Evolutionary conservation across 2,888 invertebrate genomes (phyloP).

Genomic region (Corbicula japonica): DNA sequence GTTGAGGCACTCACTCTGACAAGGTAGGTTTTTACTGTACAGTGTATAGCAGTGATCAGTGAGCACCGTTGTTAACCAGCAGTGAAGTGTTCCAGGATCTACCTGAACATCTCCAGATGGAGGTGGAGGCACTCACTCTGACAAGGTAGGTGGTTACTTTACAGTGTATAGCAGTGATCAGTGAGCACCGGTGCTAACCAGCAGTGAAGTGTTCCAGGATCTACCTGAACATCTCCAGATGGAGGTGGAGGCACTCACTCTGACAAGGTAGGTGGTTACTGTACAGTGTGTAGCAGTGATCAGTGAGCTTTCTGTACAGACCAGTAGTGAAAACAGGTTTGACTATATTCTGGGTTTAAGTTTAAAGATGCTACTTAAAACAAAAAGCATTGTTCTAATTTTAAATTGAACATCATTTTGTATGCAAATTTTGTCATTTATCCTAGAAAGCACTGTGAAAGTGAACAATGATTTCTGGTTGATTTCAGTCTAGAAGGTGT

Average conservation of each 20-base stretch:
- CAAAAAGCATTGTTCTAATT: too few relatives aligned
- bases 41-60: too few relatives aligned
- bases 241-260: constrained; percentile 88
- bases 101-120: constrained; percentile 88
- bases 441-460: too few relatives aligned
- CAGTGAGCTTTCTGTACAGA: too few relatives aligned
- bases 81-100: constrained; percentile 89
- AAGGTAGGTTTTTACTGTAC: not conserved
- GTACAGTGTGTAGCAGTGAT: too few relatives aligned
- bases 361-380: too few relatives aligned
- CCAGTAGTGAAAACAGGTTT: too few relatives aligned
- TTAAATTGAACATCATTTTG: too few relatives aligned
- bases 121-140: constrained; percentile 88
- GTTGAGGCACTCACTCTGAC: constrained; percentile 87
- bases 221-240: constrained; percentile 89
- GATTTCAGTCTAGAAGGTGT: constrained; percentile 42
- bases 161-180: too few relatives aligned
- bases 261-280: constrained; percentile 64
- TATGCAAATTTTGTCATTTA: too few relatives aligned
- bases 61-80: constrained; percentile 88
- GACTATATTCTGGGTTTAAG: too few relatives aligned
- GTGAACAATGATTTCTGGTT: not conserved
- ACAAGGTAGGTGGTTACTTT: not conserved
- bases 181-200: constrained; percentile 88
- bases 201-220: constrained; percentile 89